Evolutionary conservation across 2,888 invertebrate genomes (phyloP).

Genomic region (Magallana nippona): DNA sequence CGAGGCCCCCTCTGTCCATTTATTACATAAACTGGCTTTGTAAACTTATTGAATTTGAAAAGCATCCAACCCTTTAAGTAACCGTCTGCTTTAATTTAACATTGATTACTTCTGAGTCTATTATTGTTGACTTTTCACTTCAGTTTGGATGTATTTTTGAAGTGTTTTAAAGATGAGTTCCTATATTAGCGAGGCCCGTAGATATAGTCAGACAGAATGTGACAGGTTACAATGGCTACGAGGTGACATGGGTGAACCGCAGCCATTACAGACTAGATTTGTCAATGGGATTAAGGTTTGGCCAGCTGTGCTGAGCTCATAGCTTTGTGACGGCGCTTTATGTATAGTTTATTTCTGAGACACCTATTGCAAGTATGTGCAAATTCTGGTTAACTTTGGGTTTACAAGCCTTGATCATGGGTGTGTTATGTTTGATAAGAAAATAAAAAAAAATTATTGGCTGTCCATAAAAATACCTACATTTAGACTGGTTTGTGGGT

Average conservation of each 20-base stretch:
- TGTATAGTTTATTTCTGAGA: slow-evolving; percentile 12
- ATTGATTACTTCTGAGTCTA: slow-evolving; percentile 10
- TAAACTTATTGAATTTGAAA: slow-evolving; percentile 19
- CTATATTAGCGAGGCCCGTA: not conserved
- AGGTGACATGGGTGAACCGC: slow-evolving; percentile 21
- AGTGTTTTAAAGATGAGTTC: slow-evolving; percentile 20
- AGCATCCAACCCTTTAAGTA: slow-evolving; percentile 16
- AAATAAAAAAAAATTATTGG: slow-evolving; percentile 1
- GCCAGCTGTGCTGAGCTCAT: slow-evolving; percentile 2
- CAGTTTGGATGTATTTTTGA: slow-evolving; percentile 26
- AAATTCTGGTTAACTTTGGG: slow-evolving; percentile 8
- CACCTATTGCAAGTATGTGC: slow-evolving; percentile 28
- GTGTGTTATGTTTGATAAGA: slow-evolving; percentile 35
- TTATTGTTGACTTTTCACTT: slow-evolving; percentile 35
- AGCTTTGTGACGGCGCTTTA: slow-evolving; percentile 5
- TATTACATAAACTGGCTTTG: not conserved
- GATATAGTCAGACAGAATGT: slow-evolving; percentile 2
- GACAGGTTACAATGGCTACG: slow-evolving; percentile 9
- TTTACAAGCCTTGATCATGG: slow-evolving; percentile 23
- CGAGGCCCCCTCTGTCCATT: not conserved
- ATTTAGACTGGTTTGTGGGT: not conserved
- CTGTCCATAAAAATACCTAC: not conserved
- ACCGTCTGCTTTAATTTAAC: slow-evolving; percentile 9
- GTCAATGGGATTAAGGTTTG: slow-evolving; percentile 32
- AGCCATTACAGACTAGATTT: slow-evolving; percentile 11